Evolutionary conservation across 2,113 vertebrate species (phyloP).

Genomic region (Pachypanchax playfairii): DNA sequence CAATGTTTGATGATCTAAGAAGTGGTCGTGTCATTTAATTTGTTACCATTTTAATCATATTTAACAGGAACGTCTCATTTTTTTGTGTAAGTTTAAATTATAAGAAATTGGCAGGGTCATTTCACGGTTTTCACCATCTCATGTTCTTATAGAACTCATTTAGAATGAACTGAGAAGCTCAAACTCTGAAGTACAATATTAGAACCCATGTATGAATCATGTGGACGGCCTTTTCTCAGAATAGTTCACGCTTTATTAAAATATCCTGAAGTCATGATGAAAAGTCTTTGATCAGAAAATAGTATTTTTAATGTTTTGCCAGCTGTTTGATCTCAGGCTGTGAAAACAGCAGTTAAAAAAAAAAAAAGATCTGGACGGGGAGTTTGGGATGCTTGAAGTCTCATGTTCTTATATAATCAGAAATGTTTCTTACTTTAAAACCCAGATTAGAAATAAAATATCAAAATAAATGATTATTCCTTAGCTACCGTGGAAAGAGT

Average conservation of each 20-base stretch:
- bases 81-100: too few relatives aligned
- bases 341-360: slow-evolving; percentile 41
- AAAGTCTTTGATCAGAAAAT: slow-evolving; percentile 46
- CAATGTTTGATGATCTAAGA: slow-evolving; percentile 31
- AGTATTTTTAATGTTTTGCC: slow-evolving; percentile 19
- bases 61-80: too few relatives aligned
- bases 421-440: slow-evolving; percentile 31
- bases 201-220: not conserved
- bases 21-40: slow-evolving; percentile 5
- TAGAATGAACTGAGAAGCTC: too few relatives aligned
- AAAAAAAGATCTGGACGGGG: slow-evolving; percentile 45
- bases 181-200: too few relatives aligned
- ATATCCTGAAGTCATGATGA: slow-evolving; percentile 7
- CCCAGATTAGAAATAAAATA: slow-evolving; percentile 29
- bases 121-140: too few relatives aligned
- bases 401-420: slow-evolving; percentile 11
- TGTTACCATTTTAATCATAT: too few relatives aligned
- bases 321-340: slow-evolving; percentile 35
- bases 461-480: slow-evolving; percentile 27
- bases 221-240: slow-evolving; percentile 11
- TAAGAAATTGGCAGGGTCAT: too few relatives aligned
- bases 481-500: slow-evolving; percentile 7
- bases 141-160: too few relatives aligned
- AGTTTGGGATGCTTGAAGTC: slow-evolving; percentile 26
- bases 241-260: slow-evolving; percentile 10